Conservation (phyloP, 2,113 vertebrate genomes). For the Rostratula benghalensis region DNA sequence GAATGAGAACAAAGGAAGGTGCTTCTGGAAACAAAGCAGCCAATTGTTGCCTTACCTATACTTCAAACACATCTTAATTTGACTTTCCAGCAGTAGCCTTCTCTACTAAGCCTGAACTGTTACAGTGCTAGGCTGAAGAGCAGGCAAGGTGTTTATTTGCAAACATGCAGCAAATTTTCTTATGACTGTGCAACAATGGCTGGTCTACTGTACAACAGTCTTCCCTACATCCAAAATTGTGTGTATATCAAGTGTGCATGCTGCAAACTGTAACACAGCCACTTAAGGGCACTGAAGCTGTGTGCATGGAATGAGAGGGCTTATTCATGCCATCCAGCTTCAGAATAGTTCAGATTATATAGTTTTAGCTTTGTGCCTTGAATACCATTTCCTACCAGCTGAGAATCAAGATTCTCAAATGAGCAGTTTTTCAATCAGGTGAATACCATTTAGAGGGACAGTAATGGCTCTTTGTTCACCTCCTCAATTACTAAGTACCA, state of each 20-base stretch:
- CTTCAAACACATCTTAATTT: background rate
- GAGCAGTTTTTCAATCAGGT: background rate
- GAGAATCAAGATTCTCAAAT: background rate
- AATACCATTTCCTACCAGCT: background rate
- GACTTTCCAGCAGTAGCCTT: background rate
- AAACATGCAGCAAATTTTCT: background rate
- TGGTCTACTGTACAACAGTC: background rate
- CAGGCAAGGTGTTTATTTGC: background rate
- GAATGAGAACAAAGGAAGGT: background rate
- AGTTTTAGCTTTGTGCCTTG: background rate
- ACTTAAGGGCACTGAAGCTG: background rate
- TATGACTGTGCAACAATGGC: background rate
- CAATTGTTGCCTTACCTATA: background rate
- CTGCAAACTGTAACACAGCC: background rate
- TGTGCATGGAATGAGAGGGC: background rate
- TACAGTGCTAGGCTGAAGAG: background rate
- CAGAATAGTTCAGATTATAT: background rate
- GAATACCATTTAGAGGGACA: background rate
- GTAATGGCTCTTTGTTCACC: background rate
- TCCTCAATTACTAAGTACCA: background rate
- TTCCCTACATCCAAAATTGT: background rate
- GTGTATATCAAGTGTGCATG: accelerated
- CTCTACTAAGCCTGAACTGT: background rate
- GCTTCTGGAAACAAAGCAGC: background rate
- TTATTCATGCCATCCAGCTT: background rate